Base-by-base conservation (phyloP, 2,113 vertebrate species). In the Siniperca chuatsi region DNA sequence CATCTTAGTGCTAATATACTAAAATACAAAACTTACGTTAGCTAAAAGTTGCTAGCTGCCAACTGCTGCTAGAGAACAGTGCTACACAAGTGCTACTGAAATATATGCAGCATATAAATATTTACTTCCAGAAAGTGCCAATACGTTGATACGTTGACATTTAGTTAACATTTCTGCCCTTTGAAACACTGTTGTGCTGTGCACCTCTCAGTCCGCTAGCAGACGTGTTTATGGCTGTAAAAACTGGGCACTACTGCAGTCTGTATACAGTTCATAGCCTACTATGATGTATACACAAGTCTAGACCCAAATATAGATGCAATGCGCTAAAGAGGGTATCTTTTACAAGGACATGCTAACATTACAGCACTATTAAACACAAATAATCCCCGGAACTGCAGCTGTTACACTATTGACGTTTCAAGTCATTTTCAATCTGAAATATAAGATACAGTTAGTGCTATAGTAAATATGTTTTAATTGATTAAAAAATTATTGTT, bases 301-400 rank as follows among this genome's bases (percentile, higher is more conserved):
- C 62, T 1, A 3, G 16, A 61, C 23, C 75, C 52, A 84, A 82
- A 87, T 83, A 81, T 86, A 89, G 84, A 73, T 1, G 48, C 46
- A 29, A n/a, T 25, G 44, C 1, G 20, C 46, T 48, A 46, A 79
- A 67, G 82, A 54, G 12, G 46, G 20, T 54, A 66, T 83, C 65
- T 20, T 57, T 82, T 77, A 67, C 82, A 81, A 76, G 74, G 67
- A 6, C 67, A 57, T 15, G 69, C 40, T 37, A 42, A 4, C 20
- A 4, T 68, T 62, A 64, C 74, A 85, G 25, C 23, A 16, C 57
- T 0, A 40, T 8, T 54, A 21, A 25, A 78, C 35, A 48, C 25
- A 21, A 33, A 74, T 58, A 25, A 87, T 81, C 73, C 62, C 29
- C 37, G 46, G 2, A 1, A 10, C 0, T 52, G 50, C 55, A 80